phyloP scores from a whole-genome alignment of 2,888 invertebrate species.

The Crioceris asparagi region DNA sequence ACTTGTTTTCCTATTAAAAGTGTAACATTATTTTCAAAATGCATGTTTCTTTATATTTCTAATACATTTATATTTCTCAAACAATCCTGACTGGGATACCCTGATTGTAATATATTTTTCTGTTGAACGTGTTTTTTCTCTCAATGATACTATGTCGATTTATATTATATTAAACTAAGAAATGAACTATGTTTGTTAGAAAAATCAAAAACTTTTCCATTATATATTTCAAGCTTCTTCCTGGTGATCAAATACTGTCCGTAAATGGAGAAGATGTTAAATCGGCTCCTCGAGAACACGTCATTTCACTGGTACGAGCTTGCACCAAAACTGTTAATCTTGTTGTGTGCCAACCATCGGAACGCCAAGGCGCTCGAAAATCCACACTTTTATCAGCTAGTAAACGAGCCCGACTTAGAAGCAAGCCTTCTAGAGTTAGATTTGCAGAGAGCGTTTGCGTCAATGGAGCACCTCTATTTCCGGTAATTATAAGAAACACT shows the following conservation, averaged over 20 bases:
- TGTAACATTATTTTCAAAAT: too few species aligned
- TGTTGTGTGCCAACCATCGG: constrained; percentile 73
- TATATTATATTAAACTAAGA: too few species aligned
- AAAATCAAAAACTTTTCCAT: too few species aligned
- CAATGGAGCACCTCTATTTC: constrained; percentile 72
- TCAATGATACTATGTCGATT: too few species aligned
- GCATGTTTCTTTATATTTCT: too few species aligned
- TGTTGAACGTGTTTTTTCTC: too few species aligned
- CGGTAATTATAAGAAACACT: constrained; percentile 42
- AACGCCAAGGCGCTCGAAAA: constrained; percentile 44
- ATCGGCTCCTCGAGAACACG: constrained; percentile 74
- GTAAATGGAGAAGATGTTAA: constrained; percentile 89
- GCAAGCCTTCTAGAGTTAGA: constrained; percentile 72
- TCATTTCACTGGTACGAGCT: constrained; percentile 77
- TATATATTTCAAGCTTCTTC: too few species aligned
- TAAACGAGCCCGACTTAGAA: constrained; percentile 70
- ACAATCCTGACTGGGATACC: too few species aligned
- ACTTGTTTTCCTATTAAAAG: too few species aligned
- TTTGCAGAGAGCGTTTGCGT: constrained; percentile 85
- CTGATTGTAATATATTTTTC: too few species aligned
- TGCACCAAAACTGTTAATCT: constrained; percentile 66
- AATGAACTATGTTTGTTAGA: too few species aligned
- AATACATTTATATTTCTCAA: too few species aligned
- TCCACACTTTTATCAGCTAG: constrained; percentile 81
- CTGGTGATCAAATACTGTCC: constrained; percentile 82